Conservation (phyloP, 2,888 invertebrate genomes). For the Odontothrips loti region DNA sequence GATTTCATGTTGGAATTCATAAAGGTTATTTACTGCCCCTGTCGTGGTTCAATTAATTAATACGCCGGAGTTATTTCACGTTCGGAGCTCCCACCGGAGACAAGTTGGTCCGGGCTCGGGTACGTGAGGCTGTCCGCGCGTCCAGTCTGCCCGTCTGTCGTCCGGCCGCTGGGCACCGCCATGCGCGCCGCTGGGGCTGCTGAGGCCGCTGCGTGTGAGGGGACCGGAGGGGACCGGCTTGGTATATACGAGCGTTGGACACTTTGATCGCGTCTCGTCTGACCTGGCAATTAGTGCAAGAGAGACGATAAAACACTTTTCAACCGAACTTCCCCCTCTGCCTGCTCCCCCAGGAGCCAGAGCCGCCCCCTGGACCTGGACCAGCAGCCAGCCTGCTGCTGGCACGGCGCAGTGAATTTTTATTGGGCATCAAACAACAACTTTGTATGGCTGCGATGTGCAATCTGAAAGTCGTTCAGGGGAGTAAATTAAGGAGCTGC, state of each 20-base stretch:
- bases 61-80: constrained; percentile 9
- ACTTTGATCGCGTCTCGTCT: too few relatives aligned
- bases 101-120: not conserved
- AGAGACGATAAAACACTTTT: too few relatives aligned
- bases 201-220: too few relatives aligned
- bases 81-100: constrained; percentile 5
- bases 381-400: too few relatives aligned
- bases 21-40: constrained; percentile 12
- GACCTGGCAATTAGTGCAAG: too few relatives aligned
- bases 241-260: too few relatives aligned
- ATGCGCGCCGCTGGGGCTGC: not conserved
- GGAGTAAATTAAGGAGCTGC: not conserved
- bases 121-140: constrained; percentile 8
- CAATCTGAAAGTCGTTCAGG: constrained; percentile 11
- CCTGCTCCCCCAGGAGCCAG: not conserved
- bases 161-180: not conserved
- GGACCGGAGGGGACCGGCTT: too few relatives aligned
- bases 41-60: constrained; percentile 8
- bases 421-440: constrained; percentile 19
- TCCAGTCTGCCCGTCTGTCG: not conserved
- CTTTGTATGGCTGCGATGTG: constrained; percentile 22
- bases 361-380: too few relatives aligned
- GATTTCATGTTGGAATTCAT: constrained; percentile 23
- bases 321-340: too few relatives aligned
- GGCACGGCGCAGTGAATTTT: constrained; percentile 12